A percentile compares a stretch with the other conserved stretches of the same genome.
Conservation (phyloP, 2,113 vertebrate species). For the Myotis lucifugus region DNA sequence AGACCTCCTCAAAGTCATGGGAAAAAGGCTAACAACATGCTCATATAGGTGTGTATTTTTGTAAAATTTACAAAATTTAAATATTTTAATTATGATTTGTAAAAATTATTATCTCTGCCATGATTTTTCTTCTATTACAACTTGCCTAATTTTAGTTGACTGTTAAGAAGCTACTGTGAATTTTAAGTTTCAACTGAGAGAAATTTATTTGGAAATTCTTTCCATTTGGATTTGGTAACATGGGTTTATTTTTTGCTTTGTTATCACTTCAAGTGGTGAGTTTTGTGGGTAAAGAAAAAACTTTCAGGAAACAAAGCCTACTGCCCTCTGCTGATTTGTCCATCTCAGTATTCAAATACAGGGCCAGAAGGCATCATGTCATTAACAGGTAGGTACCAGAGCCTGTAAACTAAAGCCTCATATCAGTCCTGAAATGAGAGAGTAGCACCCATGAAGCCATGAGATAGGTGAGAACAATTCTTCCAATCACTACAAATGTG, state of each 20-base stretch:
- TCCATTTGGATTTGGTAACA: not conserved
- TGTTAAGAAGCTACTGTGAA: not conserved
- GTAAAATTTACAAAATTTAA: not conserved
- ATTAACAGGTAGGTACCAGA: not conserved
- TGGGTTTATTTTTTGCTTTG: not conserved
- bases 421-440: accelerated
- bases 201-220: not conserved
- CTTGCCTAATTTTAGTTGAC: not conserved
- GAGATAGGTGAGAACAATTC: not conserved
- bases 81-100: not conserved
- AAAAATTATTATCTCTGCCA: not conserved
- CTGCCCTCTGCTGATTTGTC: not conserved
- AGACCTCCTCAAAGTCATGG: not conserved
- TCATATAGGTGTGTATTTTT: not conserved
- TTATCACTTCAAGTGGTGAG: not conserved
- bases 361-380: not conserved
- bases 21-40: not conserved
- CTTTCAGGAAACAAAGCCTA: not conserved
- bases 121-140: not conserved
- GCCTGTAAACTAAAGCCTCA: not conserved
- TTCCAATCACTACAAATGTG: not conserved
- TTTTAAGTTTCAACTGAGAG: not conserved
- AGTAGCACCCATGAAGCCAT: not conserved
- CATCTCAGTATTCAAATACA: not conserved
- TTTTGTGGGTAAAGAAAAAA: not conserved